Conservation (phyloP, 2,113 vertebrate species). For the Corythornis vintsioides region DNA sequence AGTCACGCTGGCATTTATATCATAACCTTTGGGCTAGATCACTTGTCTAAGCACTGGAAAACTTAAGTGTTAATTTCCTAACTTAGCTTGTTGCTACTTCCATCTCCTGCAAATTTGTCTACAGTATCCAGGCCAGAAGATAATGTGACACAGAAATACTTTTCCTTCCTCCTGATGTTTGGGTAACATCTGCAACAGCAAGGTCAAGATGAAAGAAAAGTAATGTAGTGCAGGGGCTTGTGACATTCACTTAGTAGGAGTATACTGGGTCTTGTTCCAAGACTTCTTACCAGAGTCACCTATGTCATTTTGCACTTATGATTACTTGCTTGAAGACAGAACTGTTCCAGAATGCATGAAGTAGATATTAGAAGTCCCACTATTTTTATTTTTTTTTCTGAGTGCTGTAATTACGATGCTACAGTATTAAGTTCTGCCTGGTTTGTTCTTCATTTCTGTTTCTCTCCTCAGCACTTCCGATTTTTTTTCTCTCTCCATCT, state of each 20-base stretch:
- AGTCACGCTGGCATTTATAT: neutral
- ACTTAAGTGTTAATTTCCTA: constrained; percentile 16
- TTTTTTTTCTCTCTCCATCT: neutral
- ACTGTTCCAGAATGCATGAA: neutral
- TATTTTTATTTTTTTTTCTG: neutral
- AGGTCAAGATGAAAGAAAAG: neutral
- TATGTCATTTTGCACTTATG: neutral
- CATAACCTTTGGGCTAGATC: constrained; percentile 9
- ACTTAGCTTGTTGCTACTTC: neutral
- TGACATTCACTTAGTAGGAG: neutral
- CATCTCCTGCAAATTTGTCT: neutral
- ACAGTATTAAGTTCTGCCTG: neutral
- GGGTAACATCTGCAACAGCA: neutral
- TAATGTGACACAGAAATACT: neutral
- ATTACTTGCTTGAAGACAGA: neutral
- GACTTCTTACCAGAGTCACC: neutral
- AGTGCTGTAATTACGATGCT: neutral
- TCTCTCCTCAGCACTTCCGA: neutral
- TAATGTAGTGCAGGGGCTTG: rapidly evolving
- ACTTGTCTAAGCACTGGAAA: neutral
- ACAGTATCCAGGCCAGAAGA: neutral
- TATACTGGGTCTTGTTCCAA: neutral
- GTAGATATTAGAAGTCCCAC: neutral
- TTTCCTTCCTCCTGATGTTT: neutral
- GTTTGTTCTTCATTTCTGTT: neutral